phyloP scores from a whole-genome alignment of 2,888 invertebrate genomes.

The Lingula anatina region DNA sequence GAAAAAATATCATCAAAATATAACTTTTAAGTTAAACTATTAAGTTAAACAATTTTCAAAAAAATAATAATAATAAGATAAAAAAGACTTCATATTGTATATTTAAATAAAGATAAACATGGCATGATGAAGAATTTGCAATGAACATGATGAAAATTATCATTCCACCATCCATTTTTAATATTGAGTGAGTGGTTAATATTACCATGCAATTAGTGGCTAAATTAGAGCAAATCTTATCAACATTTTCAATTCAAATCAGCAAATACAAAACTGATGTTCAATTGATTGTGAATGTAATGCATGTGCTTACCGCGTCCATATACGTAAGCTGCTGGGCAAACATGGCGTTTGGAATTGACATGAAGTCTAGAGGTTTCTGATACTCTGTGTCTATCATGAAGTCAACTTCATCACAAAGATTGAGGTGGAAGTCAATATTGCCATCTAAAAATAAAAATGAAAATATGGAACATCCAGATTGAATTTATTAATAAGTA shows the following conservation, averaged over 20 bases:
- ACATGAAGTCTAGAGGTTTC: conserved; percentile 25
- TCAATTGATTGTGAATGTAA: neutral
- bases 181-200: no score
- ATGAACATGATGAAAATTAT: no score
- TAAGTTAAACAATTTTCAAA: neutral
- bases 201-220: no score
- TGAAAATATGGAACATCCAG: no score
- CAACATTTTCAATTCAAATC: neutral
- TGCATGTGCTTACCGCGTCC: conserved; percentile 69
- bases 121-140: no score
- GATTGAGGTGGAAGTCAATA: conserved; percentile 33
- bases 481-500: no score
- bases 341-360: conserved; percentile 53
- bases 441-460: conserved; percentile 19
- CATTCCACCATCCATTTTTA: no score
- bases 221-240: no score
- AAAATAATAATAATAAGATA: no score
- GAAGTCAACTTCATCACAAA: conserved; percentile 35
- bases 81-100: no score
- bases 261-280: conserved; percentile 2
- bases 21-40: neutral
- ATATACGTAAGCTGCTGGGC: conserved; percentile 96
- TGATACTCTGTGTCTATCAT: conserved; percentile 30
- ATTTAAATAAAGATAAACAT: no score
- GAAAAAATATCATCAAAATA: no score